Conservation (phyloP, 2,113 vertebrate genomes). For the Malurus melanocephalus region DNA sequence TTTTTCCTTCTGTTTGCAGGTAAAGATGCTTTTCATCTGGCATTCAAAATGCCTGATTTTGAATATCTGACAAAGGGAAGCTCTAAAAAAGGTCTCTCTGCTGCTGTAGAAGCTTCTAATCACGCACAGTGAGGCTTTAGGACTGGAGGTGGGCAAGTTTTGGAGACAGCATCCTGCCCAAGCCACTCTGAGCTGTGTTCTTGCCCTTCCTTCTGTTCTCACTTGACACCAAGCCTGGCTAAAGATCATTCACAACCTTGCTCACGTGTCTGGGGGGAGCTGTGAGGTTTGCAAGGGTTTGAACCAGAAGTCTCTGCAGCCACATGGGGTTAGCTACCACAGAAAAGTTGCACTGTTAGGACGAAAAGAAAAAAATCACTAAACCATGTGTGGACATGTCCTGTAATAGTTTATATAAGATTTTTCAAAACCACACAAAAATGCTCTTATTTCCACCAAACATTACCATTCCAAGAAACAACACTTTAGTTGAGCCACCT, state of each 20-base stretch:
- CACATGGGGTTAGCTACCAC: background rate
- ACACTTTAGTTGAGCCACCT: background rate
- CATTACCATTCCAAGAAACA: background rate
- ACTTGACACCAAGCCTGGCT: background rate
- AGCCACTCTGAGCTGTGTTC: background rate
- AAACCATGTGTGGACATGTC: background rate
- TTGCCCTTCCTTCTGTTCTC: rapidly evolving
- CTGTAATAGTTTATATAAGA: background rate
- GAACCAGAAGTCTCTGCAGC: background rate
- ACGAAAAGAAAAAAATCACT: background rate
- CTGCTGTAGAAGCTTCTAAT: background rate
- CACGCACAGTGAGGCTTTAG: background rate
- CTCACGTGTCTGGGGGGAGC: background rate
- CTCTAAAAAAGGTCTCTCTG: background rate
- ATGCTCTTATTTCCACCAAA: background rate
- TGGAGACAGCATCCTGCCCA: background rate
- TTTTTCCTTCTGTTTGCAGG: background rate
- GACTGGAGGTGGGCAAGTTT: background rate
- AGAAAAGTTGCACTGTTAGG: background rate
- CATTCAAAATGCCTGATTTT: background rate
- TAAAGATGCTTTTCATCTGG: background rate
- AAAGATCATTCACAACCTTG: background rate
- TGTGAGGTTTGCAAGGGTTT: background rate
- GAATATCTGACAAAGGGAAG: background rate
- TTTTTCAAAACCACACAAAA: background rate